Evolutionary conservation across 2,797 vertebrate species (phyloP), one percentile per base, ranked within the genome.

Genomic region (Chrosomus eos): DNA sequence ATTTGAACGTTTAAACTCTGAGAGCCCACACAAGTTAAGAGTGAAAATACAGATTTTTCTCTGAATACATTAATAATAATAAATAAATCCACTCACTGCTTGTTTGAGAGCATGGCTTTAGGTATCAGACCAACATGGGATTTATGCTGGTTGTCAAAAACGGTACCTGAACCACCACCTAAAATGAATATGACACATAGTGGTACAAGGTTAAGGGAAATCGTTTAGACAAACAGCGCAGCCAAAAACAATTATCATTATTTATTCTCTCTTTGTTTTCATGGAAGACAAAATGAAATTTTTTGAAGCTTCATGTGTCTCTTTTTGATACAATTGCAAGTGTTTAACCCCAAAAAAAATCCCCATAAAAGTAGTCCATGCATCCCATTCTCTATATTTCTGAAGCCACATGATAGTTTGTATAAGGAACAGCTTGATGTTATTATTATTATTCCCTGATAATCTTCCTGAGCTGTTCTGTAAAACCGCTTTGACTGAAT

Each of bases 71-170:
- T 74, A 40, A 38, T 1, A 76, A 76, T 60, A 60, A 60, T 76
- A 58, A 55, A 38, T 70, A 38, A 40, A 38, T 53, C 21, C 33
- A 53, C 48, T 28, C 10, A 18, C 33, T 81, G 66, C 67, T 31
- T 23, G 18, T 58, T 60, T 60, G 10, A 72, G 38, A 82, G 28
- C 53, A 62, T 70, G 31, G 28, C 23, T 73, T 82, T 73, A 48
- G 38, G 40, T 70, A 48, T 82, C 43, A 73, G 38, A 73, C 53
- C 19, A 82, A 45, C 43, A 26, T 45, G 23, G 7, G 53, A 82
- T 60, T 60, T 3, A 16, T 33, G 8, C 38, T 73, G 68, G 40
- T 72, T 62, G 40, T 82, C 26, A 82, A 82, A 82, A 82, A 73
- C 62, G 53, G 38, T 68, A 73, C 68, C 80, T 36, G 68, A 82